Evolutionary conservation across 2,888 invertebrate species (phyloP), one percentile per base, ranked within the genome.

Genomic region (Parnassius apollo): DNA sequence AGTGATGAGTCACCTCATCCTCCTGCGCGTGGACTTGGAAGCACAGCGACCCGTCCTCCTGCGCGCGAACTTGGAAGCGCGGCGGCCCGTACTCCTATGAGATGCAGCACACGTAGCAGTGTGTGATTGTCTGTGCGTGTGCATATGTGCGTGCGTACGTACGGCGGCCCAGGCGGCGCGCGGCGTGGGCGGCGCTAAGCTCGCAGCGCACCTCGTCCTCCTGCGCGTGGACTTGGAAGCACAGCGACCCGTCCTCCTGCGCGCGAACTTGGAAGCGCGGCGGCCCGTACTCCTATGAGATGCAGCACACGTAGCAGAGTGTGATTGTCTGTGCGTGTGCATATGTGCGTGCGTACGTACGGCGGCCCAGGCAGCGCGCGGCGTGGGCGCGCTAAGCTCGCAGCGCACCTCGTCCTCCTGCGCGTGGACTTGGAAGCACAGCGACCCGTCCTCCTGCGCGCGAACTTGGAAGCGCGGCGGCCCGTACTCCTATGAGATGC

Each of bases 181-280:
- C 4, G 96, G 96, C 25, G 96, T 94, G 61, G 92, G 86, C 69
- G 96, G 95, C 96, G 60, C 94, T 93, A 62, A 94, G 88, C 78
- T 96, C 96, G 12, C 94, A 85, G 71, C 94, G 94, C 54, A 92
- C 85, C 72, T 91, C 88, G 82, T 97, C 98, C 81, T 96, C n/a
- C n/a, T n/a, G 96, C 54, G 97, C 95, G 65, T 96, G 92, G 66
- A 99, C 96, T 74, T 95, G 93, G 88, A 99, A 99, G 81, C 97
- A 96, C 12, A 99, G 99, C 67, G 95, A 93, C 0, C 97, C 97
- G 45, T 95, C 95, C 45, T 94, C 94, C 77, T 99, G 99, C 62
- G 95, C 95, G 65, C 96, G 92, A 66, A 99, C 96, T 74, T 95
- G 93, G 88, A 99, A 99, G 81, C 97, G 96, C 12, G 99, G 99